Conservation (phyloP, 2,113 vertebrate species). For the Choloepus hoffmanni region DNA sequence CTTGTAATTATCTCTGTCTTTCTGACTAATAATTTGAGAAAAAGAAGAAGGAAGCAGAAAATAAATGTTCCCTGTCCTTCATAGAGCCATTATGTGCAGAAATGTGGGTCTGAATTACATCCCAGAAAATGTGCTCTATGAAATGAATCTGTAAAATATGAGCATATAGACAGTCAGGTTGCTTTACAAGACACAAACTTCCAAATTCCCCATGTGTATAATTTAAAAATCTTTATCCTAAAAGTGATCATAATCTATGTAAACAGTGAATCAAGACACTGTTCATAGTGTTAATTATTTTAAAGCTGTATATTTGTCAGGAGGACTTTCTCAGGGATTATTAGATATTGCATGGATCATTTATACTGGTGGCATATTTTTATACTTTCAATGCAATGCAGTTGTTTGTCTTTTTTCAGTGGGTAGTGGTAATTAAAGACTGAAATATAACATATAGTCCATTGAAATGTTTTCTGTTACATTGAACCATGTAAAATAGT, state of each 20-base stretch:
- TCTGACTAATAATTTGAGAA: slow-evolving; percentile 70
- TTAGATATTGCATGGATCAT: neutral
- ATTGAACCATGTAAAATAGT: neutral
- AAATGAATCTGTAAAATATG: neutral
- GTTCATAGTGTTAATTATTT: neutral
- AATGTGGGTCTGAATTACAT: slow-evolving; percentile 31
- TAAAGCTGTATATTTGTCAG: neutral
- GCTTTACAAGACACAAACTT: neutral
- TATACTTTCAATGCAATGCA: neutral
- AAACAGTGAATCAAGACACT: neutral
- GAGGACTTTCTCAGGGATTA: neutral
- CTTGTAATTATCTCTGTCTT: slow-evolving; percentile 75
- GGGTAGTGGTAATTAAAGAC: neutral
- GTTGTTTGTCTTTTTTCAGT: neutral
- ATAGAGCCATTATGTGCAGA: neutral
- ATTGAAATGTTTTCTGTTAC: neutral
- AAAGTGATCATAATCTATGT: neutral
- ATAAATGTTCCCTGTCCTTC: neutral
- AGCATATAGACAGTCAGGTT: neutral
- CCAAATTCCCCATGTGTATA: neutral
- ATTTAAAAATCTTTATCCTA: neutral
- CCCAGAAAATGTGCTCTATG: accelerated
- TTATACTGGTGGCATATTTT: neutral
- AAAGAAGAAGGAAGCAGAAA: slow-evolving; percentile 22
- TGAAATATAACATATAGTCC: neutral